These are phyloP conservation scores for Ectemnius cavifrons DNA, from an alignment of 2,888 invertebrate genomes.

Conservation along the genomic window DNA sequence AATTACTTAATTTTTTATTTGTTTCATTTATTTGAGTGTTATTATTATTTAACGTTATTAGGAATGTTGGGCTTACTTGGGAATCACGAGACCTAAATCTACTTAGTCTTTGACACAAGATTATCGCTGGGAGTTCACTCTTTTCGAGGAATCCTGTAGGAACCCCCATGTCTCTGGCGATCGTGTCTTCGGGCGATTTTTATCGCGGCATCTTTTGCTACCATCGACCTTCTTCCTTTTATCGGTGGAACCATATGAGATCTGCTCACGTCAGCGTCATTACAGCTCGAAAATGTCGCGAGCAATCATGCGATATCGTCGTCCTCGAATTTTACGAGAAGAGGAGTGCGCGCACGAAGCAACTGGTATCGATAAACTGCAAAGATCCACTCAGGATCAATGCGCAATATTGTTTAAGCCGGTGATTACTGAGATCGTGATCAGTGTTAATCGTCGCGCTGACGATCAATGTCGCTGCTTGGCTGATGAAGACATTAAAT, in stretches of 20 bases:
- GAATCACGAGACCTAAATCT: too few relatives aligned
- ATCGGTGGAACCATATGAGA: slow-evolving; percentile 18
- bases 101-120: too few relatives aligned
- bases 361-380: slow-evolving; percentile 15
- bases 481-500: too few relatives aligned
- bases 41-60: too few relatives aligned
- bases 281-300: slow-evolving; percentile 37
- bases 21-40: too few relatives aligned
- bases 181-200: not conserved
- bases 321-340: slow-evolving; percentile 39
- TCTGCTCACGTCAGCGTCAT: slow-evolving; percentile 34
- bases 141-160: too few relatives aligned
- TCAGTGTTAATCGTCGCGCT: slow-evolving; percentile 22
- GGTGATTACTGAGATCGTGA: slow-evolving; percentile 38
- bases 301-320: slow-evolving; percentile 35
- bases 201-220: slow-evolving; percentile 15
- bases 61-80: too few relatives aligned
- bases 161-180: too few relatives aligned
- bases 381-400: slow-evolving; percentile 1
- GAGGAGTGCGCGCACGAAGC: slow-evolving; percentile 22
- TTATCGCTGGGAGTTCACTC: too few relatives aligned
- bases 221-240: slow-evolving; percentile 16
- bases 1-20: too few relatives aligned
- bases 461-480: not conserved
- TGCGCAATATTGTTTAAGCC: slow-evolving; percentile 26